Evolutionary conservation across 2,797 vertebrate species (phyloP).

Genomic region (Brachyalestes nurse): DNA sequence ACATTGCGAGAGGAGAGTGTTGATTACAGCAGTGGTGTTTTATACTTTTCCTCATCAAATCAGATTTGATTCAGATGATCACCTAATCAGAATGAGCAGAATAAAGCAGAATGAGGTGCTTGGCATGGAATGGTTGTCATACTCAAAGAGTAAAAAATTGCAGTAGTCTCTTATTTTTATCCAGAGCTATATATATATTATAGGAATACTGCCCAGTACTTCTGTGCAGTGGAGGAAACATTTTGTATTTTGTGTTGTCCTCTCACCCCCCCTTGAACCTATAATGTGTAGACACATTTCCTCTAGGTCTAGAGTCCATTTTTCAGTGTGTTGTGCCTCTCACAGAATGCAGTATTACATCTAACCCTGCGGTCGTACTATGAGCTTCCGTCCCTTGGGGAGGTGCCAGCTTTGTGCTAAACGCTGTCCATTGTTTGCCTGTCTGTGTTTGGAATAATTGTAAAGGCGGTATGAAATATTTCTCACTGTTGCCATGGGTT

Average conservation of each 20-base stretch:
- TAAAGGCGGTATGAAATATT: slow-evolving; percentile 40
- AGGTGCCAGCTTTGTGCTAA: slow-evolving; percentile 55
- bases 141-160: no score
- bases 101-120: no score
- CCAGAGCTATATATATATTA: background rate
- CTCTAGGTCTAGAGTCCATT: slow-evolving; percentile 15
- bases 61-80: no score
- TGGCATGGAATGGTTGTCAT: no score
- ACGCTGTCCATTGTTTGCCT: slow-evolving; percentile 54
- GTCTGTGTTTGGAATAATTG: slow-evolving; percentile 55
- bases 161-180: no score
- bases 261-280: background rate
- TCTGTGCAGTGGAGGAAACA: background rate
- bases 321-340: slow-evolving; percentile 21
- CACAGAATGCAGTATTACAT: slow-evolving; percentile 34
- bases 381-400: slow-evolving; percentile 48
- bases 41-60: no score
- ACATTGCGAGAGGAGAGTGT: no score
- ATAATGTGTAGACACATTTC: background rate
- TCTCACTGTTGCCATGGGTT: slow-evolving; percentile 43
- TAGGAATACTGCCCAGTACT: background rate
- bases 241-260: slow-evolving; percentile 2
- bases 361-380: slow-evolving; percentile 33
- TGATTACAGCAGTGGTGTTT: no score
- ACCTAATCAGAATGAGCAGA: no score